Evolutionary conservation across 2,113 vertebrate genomes (phyloP).

Genomic region (Colaptes auratus): DNA sequence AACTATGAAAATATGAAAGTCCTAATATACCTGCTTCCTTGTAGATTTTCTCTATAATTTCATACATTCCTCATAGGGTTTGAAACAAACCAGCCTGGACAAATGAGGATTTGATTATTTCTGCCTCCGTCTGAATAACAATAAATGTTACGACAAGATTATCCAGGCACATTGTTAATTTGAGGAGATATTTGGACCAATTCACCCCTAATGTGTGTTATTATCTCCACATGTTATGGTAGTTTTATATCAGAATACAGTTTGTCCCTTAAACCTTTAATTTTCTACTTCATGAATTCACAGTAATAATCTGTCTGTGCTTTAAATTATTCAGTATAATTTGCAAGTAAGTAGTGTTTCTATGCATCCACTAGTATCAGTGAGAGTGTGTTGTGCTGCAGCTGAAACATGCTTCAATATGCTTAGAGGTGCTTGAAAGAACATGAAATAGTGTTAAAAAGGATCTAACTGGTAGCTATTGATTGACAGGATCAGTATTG

Average conservation of each 20-base stretch:
- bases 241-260: slow-evolving; percentile 28
- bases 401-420: neutral
- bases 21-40: neutral
- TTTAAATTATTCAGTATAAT: slow-evolving; percentile 54
- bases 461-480: neutral
- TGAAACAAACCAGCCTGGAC: slow-evolving; percentile 1
- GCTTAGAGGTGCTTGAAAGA: neutral
- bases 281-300: slow-evolving; percentile 45
- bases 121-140: slow-evolving; percentile 2
- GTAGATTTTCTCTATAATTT: neutral
- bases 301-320: slow-evolving; percentile 3
- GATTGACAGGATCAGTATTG: slow-evolving; percentile 17
- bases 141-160: neutral
- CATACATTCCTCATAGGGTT: neutral
- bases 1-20: neutral
- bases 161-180: neutral
- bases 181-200: neutral
- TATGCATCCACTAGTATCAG: neutral
- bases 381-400: neutral
- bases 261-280: slow-evolving; percentile 50
- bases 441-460: slow-evolving; percentile 1
- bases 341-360: neutral
- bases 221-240: neutral
- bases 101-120: slow-evolving; percentile 32
- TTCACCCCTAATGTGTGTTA: neutral